Conservation (phyloP, 2,113 vertebrate genomes). For the Collichthys lucidus region DNA sequence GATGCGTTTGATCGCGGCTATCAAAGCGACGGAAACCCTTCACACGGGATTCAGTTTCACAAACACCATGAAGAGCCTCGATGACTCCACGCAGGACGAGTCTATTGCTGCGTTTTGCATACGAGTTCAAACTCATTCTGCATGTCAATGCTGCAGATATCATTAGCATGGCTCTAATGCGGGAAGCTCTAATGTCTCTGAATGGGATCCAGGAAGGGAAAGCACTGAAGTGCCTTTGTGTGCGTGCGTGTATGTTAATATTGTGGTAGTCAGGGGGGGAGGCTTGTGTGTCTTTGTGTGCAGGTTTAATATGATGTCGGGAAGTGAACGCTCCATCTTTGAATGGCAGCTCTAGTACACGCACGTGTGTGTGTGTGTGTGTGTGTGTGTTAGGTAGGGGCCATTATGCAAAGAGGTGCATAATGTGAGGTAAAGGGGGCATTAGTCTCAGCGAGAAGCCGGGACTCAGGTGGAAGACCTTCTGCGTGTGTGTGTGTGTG, state of each 20-base stretch:
- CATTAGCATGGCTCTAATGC: constrained; percentile 68
- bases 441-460: constrained; percentile 63
- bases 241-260: constrained; percentile 42
- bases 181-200: constrained; percentile 63
- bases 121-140: constrained; percentile 39
- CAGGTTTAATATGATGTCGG: constrained; percentile 61
- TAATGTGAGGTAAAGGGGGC: constrained; percentile 69
- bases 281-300: constrained; percentile 41
- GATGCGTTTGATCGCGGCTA: constrained; percentile 23
- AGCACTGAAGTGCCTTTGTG: constrained; percentile 50
- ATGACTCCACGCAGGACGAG: constrained; percentile 18
- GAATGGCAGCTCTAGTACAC: constrained; percentile 16
- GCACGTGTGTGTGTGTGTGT: constrained; percentile 12
- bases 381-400: constrained; percentile 33
- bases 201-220: constrained; percentile 56
- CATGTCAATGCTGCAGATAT: constrained; percentile 57
- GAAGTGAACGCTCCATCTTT: constrained; percentile 53
- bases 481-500: constrained; percentile 37
- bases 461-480: constrained; percentile 74
- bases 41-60: constrained; percentile 12
- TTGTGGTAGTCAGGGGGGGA: constrained; percentile 26
- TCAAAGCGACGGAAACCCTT: constrained; percentile 7
- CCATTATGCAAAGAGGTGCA: constrained; percentile 74
- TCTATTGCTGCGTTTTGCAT: constrained; percentile 24
- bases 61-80: not conserved